Percentiles rank a stretch among this genome's conserved stretches.
phyloP scores from a whole-genome alignment of 2,113 vertebrate genomes.

The Chlorodrepanis virens region DNA sequence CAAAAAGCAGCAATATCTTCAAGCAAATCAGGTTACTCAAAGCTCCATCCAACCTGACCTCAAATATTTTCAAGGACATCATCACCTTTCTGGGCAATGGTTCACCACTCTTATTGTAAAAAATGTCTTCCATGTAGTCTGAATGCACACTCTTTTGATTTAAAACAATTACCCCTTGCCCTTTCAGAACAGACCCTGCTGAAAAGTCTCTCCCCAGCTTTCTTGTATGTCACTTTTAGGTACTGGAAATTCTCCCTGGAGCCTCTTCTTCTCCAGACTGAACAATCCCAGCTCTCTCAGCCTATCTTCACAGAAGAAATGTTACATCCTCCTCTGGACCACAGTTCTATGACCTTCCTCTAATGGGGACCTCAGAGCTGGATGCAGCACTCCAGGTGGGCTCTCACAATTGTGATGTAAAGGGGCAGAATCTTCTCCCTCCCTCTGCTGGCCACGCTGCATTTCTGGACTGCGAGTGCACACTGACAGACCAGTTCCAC shows the following conservation, averaged over 20 bases:
- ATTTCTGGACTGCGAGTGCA: background rate
- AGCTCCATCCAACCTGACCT: background rate
- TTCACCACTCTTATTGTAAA: background rate
- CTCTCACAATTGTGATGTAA: background rate
- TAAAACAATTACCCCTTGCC: background rate
- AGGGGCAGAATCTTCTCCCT: background rate
- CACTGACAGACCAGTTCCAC: background rate
- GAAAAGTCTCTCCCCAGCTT: background rate
- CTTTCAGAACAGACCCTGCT: background rate
- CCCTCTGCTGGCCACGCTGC: fast-evolving
- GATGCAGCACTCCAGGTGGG: background rate
- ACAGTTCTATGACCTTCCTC: background rate
- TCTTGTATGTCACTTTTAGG: background rate
- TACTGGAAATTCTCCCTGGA: background rate
- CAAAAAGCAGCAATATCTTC: background rate
- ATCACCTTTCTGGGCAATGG: fast-evolving
- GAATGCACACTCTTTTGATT: background rate
- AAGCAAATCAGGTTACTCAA: background rate
- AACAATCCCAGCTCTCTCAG: background rate
- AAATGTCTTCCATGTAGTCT: background rate
- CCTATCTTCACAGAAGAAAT: background rate
- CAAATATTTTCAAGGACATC: background rate
- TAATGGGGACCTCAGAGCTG: background rate
- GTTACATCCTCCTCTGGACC: background rate
- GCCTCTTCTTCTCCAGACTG: background rate